phyloP scores from a whole-genome alignment of 2,797 vertebrate genomes.

The Muscicapa comitata region DNA sequence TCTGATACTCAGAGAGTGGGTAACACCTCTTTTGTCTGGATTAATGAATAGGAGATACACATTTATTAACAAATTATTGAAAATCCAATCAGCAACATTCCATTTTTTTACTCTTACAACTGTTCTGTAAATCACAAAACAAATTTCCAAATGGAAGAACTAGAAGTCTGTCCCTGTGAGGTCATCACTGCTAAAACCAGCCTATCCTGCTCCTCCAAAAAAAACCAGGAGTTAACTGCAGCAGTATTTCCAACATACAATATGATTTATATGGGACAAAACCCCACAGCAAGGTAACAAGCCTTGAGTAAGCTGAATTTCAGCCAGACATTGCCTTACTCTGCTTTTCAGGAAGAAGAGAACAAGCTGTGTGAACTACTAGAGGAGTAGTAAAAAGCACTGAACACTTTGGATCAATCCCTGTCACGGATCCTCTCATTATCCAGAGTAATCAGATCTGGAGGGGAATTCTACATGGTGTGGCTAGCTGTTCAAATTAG shows the following conservation, averaged over 20 bases:
- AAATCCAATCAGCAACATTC: constrained; percentile 61
- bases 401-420: not conserved
- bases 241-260: not conserved
- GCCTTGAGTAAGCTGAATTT: constrained; percentile 11
- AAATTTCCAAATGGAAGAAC: constrained; percentile 74
- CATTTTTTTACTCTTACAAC: constrained; percentile 60
- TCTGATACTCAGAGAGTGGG: constrained; percentile 38
- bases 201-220: constrained; percentile 74
- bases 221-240: constrained; percentile 69
- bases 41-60: constrained; percentile 71
- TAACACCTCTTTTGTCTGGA: constrained; percentile 32
- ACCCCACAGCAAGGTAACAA: not conserved
- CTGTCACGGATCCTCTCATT: not conserved
- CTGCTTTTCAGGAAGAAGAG: constrained; percentile 18
- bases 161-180: constrained; percentile 77
- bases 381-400: not conserved
- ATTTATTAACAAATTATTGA: constrained; percentile 64
- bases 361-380: not conserved
- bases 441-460: not conserved
- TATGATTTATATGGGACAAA: not conserved
- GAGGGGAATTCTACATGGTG: not conserved
- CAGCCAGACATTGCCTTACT: not conserved
- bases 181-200: constrained; percentile 70
- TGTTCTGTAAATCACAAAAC: constrained; percentile 70
- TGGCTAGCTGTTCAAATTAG: not conserved